phyloP scores from a whole-genome alignment of 2,888 invertebrate species.

The Netelia inedita region DNA sequence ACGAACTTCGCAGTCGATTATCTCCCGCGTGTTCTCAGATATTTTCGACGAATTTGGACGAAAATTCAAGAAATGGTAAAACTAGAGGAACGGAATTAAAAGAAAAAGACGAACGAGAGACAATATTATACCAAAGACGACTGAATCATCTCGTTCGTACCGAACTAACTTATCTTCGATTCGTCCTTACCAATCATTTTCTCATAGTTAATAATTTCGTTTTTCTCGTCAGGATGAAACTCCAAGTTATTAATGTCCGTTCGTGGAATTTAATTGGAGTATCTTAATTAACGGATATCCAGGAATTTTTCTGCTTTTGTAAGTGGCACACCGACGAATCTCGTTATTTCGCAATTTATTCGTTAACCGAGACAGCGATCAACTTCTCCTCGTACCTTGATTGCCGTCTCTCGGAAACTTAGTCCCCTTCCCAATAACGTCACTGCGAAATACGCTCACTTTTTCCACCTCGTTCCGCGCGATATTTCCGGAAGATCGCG shows the following conservation, averaged over 20 bases:
- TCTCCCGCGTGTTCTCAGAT: slow-evolving; percentile 24
- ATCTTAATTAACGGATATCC: slow-evolving; percentile 46
- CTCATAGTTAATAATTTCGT: neutral
- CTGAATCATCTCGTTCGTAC: neutral
- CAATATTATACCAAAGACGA: neutral
- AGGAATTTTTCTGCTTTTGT: neutral
- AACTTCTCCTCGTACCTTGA: neutral
- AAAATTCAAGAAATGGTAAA: slow-evolving; percentile 11
- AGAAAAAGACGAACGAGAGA: neutral
- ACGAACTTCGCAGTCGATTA: slow-evolving; percentile 13
- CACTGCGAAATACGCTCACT: neutral
- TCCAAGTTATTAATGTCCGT: neutral
- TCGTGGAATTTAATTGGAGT: slow-evolving; percentile 23
- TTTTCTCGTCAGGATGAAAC: neutral
- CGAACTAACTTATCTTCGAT: neutral
- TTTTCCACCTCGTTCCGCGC: neutral
- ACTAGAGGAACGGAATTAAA: neutral
- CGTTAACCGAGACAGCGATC: slow-evolving; percentile 13
- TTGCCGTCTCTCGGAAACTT: slow-evolving; percentile 15
- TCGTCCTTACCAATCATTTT: neutral
- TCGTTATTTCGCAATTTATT: slow-evolving; percentile 46
- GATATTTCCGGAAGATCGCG: neutral
- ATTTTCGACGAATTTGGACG: neutral
- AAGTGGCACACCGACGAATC: neutral
- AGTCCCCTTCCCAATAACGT: neutral